These are phyloP conservation scores for Chroicocephalus ridibundus DNA, from an alignment of 2,113 vertebrate species.

Conservation along the genomic window DNA sequence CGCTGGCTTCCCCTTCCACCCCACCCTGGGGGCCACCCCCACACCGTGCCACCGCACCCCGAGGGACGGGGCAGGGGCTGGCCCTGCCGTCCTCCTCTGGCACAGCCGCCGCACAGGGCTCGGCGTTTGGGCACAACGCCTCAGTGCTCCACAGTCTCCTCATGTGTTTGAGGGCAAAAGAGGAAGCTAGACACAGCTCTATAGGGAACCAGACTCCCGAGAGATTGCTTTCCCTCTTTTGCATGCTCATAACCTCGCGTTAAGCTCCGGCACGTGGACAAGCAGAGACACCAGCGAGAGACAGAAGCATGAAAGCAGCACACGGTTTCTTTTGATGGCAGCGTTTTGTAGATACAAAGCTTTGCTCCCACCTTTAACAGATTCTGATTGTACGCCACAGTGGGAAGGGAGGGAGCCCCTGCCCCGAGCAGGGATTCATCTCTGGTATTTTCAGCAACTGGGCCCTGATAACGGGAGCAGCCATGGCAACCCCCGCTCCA, in stretches of 20 bases:
- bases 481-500: not conserved
- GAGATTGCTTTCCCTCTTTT: not conserved
- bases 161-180: fast-evolving
- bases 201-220: not conserved
- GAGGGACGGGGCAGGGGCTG: not conserved
- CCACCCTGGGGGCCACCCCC: fast-evolving
- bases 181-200: fast-evolving
- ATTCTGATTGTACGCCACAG: fast-evolving
- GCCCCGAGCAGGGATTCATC: not conserved
- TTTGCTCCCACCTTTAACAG: not conserved
- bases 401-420: fast-evolving
- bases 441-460: not conserved
- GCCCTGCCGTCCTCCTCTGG: not conserved
- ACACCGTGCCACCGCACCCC: not conserved
- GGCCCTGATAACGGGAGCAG: not conserved
- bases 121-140: fast-evolving
- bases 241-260: fast-evolving
- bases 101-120: fast-evolving
- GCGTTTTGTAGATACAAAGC: not conserved
- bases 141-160: not conserved
- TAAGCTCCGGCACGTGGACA: not conserved
- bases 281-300: not conserved
- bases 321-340: fast-evolving
- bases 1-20: not conserved
- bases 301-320: not conserved